Base-by-base conservation (phyloP, 2,888 invertebrate genomes). In the Cheilosia impressa region DNA sequence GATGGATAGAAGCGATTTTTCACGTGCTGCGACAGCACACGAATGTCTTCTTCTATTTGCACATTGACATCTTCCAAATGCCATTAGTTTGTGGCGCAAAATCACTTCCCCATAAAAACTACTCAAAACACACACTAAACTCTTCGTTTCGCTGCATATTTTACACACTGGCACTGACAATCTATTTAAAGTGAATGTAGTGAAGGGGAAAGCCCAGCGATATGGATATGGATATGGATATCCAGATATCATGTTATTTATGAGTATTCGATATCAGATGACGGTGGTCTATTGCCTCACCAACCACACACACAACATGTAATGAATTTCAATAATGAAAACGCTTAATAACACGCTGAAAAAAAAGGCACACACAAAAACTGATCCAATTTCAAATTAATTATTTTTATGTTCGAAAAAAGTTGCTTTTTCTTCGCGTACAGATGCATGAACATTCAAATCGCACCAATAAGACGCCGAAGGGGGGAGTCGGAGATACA, bases 201-300 rank as follows among this genome's bases (percentile, higher is more conserved):
- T 79, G 83, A 83, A 79, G 72, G 83, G 83, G 83, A 83, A 83
- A 83, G 82, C 72, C 50, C 43, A 68, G 58, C 55, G 45, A 15
- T 55, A 24, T 24, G 27, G 15, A 24, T n/a, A 6, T n/a, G 38
- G 10, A 34, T 34, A 15, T 77, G 58, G 66, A 77, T 83, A 57
- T 50, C 58, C 58, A 79, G 83, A 79, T 84, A 84, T 79, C 58
- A 65, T 69, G 73, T 75, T 69, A 79, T 79, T 84, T 84, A 84
- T 84, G 83, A 79, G 60, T 31, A 47, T 65, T 50, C 68, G 73
- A 68, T 79, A 84, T 84, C 83, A 84, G 83, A 83, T 79, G 55
- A 71, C 52, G 79, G 68, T 79, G 38, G 66, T 57, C 79, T 73
- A 73, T 79, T 72, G 66, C 78, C 72, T 62, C 72, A 73, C 66